phyloP scores from a whole-genome alignment of 2,888 invertebrate genomes.

The Willowsia nigromaculata region DNA sequence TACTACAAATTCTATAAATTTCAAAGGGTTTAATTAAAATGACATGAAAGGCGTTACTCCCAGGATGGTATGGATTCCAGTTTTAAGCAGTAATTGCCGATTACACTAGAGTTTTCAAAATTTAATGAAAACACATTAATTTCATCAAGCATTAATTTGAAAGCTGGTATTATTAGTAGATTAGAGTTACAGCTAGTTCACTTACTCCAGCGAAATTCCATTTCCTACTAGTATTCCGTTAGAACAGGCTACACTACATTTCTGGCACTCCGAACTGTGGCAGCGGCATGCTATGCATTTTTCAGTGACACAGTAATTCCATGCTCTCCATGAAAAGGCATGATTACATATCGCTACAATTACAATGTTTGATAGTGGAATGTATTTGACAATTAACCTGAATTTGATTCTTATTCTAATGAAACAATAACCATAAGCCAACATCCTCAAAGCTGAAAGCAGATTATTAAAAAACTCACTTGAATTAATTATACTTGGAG shows the following conservation, averaged over 20 bases:
- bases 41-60: neutral
- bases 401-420: no score
- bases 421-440: no score
- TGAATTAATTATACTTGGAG: neutral
- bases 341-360: slow-evolving; percentile 33
- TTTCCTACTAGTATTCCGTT: neutral
- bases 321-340: slow-evolving; percentile 38
- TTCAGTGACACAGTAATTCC: slow-evolving; percentile 4
- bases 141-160: no score
- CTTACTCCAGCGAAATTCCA: neutral
- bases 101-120: neutral
- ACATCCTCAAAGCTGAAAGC: no score
- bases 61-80: neutral
- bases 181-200: no score
- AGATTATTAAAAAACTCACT: neutral
- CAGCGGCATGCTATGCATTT: slow-evolving; percentile 21
- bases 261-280: neutral
- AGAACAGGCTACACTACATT: neutral
- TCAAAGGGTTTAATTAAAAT: no score
- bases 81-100: neutral
- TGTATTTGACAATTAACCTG: no score
- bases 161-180: no score
- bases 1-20: no score
- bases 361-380: neutral
- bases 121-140: no score